phyloP scores from a whole-genome alignment of 2,888 invertebrate species.

The Physocephala rufipes region DNA sequence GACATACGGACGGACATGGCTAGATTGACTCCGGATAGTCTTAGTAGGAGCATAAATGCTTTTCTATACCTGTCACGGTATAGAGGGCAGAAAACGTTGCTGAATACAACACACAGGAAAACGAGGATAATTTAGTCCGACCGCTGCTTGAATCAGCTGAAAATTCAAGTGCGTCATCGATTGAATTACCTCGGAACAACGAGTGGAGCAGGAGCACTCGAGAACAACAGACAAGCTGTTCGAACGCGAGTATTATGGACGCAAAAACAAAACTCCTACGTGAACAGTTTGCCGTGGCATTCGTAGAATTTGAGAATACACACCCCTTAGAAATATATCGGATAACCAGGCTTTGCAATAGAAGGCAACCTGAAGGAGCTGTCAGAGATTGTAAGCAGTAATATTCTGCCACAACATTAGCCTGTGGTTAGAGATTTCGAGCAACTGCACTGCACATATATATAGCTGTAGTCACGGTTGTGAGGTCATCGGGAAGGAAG shows the following conservation, averaged over 20 bases:
- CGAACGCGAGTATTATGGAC: background rate
- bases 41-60: no score
- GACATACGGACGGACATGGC: no score
- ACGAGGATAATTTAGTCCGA: background rate
- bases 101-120: background rate
- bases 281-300: background rate
- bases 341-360: no score
- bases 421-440: background rate
- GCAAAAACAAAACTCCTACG: background rate
- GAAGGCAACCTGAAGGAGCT: no score
- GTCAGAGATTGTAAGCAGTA: background rate
- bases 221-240: background rate
- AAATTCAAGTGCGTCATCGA: background rate
- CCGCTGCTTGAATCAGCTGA: background rate
- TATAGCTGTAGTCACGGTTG: no score
- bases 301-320: no score
- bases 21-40: no score
- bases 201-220: background rate
- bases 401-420: background rate
- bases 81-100: background rate
- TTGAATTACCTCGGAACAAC: background rate
- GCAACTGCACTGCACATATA: background rate
- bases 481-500: no score
- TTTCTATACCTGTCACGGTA: no score
- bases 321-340: no score